Evolutionary conservation across 1,140 invertebrate genomes (phyloP).

Genomic region (Aphelinus certus): DNA sequence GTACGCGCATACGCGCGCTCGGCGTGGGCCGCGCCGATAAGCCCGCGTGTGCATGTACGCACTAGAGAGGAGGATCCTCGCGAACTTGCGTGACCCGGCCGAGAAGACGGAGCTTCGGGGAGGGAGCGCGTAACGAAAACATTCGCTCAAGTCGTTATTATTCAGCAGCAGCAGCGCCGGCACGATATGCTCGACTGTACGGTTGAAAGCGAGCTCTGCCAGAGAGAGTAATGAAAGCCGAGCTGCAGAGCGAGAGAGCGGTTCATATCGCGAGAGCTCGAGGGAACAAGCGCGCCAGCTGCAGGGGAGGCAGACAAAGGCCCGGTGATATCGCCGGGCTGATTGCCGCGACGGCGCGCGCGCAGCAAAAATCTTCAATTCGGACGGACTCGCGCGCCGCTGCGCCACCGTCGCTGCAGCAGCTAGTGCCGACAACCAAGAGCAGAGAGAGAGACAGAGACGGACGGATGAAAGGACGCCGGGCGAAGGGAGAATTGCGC

Average conservation of each 20-base stretch:
- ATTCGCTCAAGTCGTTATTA: conserved; percentile 28
- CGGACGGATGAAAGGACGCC: conserved; percentile 24
- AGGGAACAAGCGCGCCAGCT: background rate
- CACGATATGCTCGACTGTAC: conserved; percentile 10
- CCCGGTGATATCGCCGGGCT: background rate
- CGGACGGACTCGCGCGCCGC: no score
- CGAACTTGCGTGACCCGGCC: no score
- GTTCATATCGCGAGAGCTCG: background rate
- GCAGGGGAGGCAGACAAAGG: background rate
- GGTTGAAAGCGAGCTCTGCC: background rate
- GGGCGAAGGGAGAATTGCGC: background rate
- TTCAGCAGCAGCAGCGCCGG: background rate
- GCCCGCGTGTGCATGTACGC: background rate
- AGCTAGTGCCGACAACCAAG: no score
- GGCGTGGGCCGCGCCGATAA: background rate
- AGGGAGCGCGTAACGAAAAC: conserved; percentile 8
- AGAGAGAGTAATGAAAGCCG: background rate
- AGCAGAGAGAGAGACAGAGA: conserved; percentile 1
- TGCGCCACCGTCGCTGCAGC: no score
- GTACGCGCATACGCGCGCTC: background rate
- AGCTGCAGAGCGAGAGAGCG: background rate
- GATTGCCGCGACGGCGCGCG: no score
- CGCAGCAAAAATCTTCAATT: no score
- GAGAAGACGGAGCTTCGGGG: background rate
- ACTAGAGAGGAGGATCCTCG: no score